Evolutionary conservation across 1,140 invertebrate species (phyloP).

Genomic region (Rhizoglyphus robini): DNA sequence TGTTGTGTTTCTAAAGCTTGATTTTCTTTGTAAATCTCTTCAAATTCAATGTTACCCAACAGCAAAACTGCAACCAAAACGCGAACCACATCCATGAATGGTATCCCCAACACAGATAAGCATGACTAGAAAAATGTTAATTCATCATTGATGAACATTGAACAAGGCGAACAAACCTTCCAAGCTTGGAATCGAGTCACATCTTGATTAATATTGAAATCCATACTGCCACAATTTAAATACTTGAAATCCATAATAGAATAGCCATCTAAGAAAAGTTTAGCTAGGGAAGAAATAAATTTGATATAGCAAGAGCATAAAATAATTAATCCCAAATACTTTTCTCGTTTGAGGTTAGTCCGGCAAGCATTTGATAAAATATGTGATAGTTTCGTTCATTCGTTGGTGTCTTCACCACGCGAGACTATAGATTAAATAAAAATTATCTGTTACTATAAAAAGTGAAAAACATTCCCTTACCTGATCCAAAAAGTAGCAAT

Average conservation of each 20-base stretch:
- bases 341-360: constrained; percentile 70
- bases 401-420: constrained; percentile 61
- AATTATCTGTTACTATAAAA: constrained; percentile 53
- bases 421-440: too few species aligned
- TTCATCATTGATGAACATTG: constrained; percentile 17
- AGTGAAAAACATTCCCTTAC: constrained; percentile 24
- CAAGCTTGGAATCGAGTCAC: constrained; percentile 48
- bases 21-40: constrained; percentile 40
- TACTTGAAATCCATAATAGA: constrained; percentile 62
- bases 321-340: constrained; percentile 33
- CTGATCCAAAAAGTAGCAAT: constrained; percentile 77
- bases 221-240: constrained; percentile 53
- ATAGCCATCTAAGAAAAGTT: constrained; percentile 66
- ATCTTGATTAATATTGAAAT: constrained; percentile 60
- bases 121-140: constrained; percentile 37
- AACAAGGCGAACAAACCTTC: constrained; percentile 59
- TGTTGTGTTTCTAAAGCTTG: not conserved
- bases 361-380: constrained; percentile 91
- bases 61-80: constrained; percentile 76
- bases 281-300: constrained; percentile 25
- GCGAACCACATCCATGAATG: constrained; percentile 79
- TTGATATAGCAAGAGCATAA: too few species aligned
- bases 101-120: constrained; percentile 61
- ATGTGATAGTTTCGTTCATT: constrained; percentile 93
- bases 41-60: constrained; percentile 77